Base-by-base conservation (phyloP, 2,888 invertebrate genomes). In the Andrena marginata region DNA sequence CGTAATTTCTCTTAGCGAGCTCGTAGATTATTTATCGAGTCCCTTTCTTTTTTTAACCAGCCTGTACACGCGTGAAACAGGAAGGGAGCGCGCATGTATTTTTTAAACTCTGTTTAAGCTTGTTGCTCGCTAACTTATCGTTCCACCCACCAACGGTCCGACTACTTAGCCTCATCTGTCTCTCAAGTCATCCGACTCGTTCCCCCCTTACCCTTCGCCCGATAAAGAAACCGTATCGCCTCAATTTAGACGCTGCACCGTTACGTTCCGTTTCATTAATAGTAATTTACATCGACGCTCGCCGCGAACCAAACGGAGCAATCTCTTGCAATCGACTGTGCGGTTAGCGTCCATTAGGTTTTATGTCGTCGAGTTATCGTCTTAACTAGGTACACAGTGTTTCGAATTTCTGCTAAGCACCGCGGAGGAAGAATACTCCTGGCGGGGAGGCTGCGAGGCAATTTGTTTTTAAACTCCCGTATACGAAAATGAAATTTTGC, bases 81-180 rank as follows among this genome's bases (percentile, higher is more conserved):
- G 31, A 23, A 35, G 29, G 49, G 51, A 35, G 16, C 65, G 20
- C 16, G 65, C 29, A 10, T 23, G 49, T 68, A 16, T 51, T 70
- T 64, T 42, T 65, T 64, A 81, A 81, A 81, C 31, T 26, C 51
- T 67, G 54, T 65, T 70, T 65, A 60, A n/a, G 73, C 74, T 81
- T 73, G 81, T 81, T 68, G 75, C 82, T 82, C 65, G 70, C 65
- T 67, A 65, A 82, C 82, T 82, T 82, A 82, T 82, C 82, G 65
- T 70, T 81, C 48, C 54, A 70, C 70, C 60, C 82, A 82, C 76
- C 68, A 74, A 70, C 76, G 65, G 67, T 71, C 82, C 23, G 54
- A 29, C 72, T 82, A 63, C 67, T 82, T 72, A 68, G 59, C 62
- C 59, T 74, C 69, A 42, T 82, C 68, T 20, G 77, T 64, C 77